Conservation (phyloP, 2,888 invertebrate species). For the Itoplectis maculator region DNA sequence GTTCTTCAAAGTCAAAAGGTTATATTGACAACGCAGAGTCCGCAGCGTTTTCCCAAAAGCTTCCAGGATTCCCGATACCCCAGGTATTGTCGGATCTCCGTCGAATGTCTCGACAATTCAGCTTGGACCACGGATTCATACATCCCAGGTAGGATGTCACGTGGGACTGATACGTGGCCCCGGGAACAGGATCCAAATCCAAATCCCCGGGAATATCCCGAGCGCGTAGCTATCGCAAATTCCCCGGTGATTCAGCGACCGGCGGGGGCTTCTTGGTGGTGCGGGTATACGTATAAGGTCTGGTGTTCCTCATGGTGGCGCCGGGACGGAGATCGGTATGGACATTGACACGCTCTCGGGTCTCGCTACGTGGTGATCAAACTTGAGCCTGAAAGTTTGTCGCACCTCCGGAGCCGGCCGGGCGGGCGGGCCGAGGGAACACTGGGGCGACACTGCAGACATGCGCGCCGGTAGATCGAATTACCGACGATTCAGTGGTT, state of each 20-base stretch:
- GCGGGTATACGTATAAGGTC: conserved; percentile 27
- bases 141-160: conserved; percentile 1
- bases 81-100: conserved; percentile 47
- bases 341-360: conserved; percentile 72
- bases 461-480: conserved; percentile 77
- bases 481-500: conserved; percentile 78
- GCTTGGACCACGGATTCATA: conserved; percentile 16
- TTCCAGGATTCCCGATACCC: conserved; percentile 32
- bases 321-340: conserved; percentile 41
- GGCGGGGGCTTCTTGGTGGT: conserved; percentile 9
- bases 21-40: too few relatives aligned
- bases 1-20: too few relatives aligned
- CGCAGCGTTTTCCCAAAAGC: neutral
- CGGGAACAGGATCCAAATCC: conserved; percentile 33
- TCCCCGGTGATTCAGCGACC: conserved; percentile 18
- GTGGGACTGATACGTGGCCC: conserved; percentile 42
- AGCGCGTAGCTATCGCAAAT: conserved; percentile 37
- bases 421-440: conserved; percentile 68
- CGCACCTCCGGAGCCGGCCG: conserved; percentile 67
- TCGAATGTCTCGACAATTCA: conserved; percentile 43
- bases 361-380: conserved; percentile 72
- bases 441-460: conserved; percentile 50
- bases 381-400: conserved; percentile 77
- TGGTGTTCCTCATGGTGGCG: conserved; percentile 45
- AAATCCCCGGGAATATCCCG: conserved; percentile 51